These are phyloP conservation scores for Peromyscus attwateri DNA, from an alignment of 2,797 vertebrate species.

Conservation along the genomic window DNA sequence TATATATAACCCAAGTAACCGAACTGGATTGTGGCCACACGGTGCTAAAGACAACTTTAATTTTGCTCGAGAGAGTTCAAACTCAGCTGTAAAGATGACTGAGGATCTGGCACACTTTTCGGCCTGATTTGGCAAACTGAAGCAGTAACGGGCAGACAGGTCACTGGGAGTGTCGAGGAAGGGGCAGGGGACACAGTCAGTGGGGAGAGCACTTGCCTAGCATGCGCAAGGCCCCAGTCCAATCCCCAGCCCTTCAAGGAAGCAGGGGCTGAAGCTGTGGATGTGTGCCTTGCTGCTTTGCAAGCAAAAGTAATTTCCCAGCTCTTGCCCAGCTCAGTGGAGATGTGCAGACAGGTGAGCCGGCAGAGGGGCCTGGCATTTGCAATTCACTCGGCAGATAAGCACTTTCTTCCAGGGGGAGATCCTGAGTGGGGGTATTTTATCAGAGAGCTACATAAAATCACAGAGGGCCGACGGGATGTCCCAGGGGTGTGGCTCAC, in stretches of 20 bases:
- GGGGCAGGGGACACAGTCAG: no score
- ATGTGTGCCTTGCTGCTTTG: neutral
- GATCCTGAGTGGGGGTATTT: neutral
- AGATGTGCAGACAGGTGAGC: neutral
- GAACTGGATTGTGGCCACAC: neutral
- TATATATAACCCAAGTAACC: accelerated
- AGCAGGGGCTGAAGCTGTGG: neutral
- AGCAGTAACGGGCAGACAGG: neutral
- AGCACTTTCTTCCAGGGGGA: neutral
- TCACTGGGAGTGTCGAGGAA: neutral
- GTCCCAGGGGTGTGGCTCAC: neutral
- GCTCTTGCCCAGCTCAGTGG: neutral
- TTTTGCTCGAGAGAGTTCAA: neutral
- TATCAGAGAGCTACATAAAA: neutral
- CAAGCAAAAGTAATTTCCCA: neutral
- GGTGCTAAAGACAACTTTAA: neutral
- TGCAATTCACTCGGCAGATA: neutral
- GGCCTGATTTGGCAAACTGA: neutral
- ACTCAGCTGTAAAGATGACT: neutral
- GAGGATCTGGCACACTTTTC: neutral
- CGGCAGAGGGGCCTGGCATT: accelerated
- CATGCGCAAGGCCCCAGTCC: neutral
- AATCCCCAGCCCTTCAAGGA: neutral
- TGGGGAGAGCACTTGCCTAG: neutral
- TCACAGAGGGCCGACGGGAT: neutral